Evolutionary conservation across 1,140 invertebrate genomes (phyloP).

Genomic region (Nephila pilipes): DNA sequence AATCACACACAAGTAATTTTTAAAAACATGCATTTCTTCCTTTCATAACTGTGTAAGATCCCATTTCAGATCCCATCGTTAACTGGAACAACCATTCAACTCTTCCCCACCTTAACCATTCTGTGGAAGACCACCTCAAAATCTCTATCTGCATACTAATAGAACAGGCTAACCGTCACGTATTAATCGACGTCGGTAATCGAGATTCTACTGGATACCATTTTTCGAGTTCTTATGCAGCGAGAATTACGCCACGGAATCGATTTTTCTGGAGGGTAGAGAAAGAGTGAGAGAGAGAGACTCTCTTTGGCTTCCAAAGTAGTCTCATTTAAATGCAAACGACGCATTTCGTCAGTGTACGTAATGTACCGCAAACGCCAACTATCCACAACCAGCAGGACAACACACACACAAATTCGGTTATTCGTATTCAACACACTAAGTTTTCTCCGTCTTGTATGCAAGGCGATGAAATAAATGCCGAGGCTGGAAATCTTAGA

Average conservation of each 20-base stretch:
- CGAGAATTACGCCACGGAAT: not conserved
- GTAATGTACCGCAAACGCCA: conserved; percentile 25
- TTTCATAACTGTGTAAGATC: no score
- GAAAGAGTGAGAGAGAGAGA: not conserved
- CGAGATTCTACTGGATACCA: not conserved
- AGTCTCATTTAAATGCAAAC: conserved; percentile 45
- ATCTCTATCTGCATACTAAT: no score
- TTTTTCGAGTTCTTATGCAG: not conserved
- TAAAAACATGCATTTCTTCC: no score
- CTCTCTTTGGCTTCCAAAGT: not conserved
- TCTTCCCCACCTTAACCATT: no score
- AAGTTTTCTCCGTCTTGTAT: not conserved
- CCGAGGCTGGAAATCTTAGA: not conserved
- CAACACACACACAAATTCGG: conserved; percentile 54
- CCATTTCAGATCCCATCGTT: no score
- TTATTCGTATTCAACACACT: conserved; percentile 54
- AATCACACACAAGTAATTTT: no score
- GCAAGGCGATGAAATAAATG: conserved; percentile 46
- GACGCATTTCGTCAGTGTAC: conserved; percentile 23
- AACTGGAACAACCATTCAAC: no score
- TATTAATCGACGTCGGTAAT: no score
- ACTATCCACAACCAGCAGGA: not conserved
- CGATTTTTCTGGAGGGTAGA: not conserved
- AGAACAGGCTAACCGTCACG: no score
- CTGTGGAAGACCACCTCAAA: no score